Conservation (phyloP, 2,113 vertebrate species). For the Sturnira hondurensis region DNA sequence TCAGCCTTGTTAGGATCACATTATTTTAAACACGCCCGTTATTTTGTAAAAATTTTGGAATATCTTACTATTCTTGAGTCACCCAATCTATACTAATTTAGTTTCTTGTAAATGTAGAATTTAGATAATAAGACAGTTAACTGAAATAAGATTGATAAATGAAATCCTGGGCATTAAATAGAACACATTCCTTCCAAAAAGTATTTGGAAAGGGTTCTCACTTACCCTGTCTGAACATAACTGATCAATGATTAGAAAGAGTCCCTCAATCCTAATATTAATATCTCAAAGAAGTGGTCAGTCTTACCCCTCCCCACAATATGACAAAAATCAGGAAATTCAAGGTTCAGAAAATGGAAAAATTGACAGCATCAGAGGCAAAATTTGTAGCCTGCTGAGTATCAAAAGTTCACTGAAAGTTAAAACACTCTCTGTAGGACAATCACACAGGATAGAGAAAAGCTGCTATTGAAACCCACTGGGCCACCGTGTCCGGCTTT, state of each 20-base stretch:
- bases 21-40: constrained; percentile 44
- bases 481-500: neutral
- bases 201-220: neutral
- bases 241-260: neutral
- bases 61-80: neutral
- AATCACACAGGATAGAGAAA: neutral
- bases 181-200: neutral
- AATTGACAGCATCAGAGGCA: neutral
- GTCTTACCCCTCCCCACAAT: neutral
- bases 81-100: neutral
- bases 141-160: constrained; percentile 14
- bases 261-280: neutral
- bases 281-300: neutral
- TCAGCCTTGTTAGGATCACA: neutral
- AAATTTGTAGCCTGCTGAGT: neutral
- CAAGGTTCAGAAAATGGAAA: constrained; percentile 24
- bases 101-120: neutral
- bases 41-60: constrained; percentile 3
- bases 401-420: neutral
- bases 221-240: neutral
- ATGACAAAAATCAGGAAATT: constrained; percentile 9
- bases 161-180: neutral
- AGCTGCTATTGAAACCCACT: neutral
- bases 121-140: neutral
- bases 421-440: neutral